These are phyloP conservation scores for Zootermopsis nevadensis DNA, from an alignment of 2,888 invertebrate species.

Conservation along the genomic window DNA sequence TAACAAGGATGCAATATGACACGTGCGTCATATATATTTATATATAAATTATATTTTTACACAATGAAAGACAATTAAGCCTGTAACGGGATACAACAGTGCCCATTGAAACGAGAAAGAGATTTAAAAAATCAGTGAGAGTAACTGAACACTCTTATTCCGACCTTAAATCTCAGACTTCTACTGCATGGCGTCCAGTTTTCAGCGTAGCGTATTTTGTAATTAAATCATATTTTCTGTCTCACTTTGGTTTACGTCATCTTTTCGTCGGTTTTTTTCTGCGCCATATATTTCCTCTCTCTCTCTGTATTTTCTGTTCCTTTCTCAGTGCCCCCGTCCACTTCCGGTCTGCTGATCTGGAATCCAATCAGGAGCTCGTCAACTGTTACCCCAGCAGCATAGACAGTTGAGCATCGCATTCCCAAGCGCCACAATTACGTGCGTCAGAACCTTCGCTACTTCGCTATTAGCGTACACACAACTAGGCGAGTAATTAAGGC, in stretches of 20 bases:
- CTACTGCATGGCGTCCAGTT: not conserved
- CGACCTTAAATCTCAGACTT: not conserved
- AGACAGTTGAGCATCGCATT: not conserved
- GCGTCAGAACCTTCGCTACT: not conserved
- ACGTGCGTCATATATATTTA: too few species aligned
- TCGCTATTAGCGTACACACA: not conserved
- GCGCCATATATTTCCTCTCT: not conserved
- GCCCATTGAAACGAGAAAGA: too few species aligned
- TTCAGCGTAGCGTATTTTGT: not conserved
- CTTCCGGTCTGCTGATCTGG: slow-evolving; percentile 25
- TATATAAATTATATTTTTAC: too few species aligned
- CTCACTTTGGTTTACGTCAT: slow-evolving; percentile 9
- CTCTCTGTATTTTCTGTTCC: not conserved
- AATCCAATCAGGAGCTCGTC: slow-evolving; percentile 41
- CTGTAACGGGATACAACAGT: too few species aligned
- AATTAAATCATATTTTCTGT: not conserved
- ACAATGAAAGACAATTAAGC: too few species aligned
- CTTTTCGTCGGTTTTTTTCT: not conserved
- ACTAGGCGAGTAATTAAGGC: not conserved
- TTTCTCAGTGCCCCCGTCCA: not conserved
- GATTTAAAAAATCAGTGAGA: too few species aligned
- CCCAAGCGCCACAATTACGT: not conserved
- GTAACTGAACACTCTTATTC: not conserved
- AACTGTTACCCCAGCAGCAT: not conserved
- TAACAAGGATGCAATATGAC: too few species aligned